phyloP scores from a whole-genome alignment of 1,140 invertebrate genomes.

The Uloborus diversus region DNA sequence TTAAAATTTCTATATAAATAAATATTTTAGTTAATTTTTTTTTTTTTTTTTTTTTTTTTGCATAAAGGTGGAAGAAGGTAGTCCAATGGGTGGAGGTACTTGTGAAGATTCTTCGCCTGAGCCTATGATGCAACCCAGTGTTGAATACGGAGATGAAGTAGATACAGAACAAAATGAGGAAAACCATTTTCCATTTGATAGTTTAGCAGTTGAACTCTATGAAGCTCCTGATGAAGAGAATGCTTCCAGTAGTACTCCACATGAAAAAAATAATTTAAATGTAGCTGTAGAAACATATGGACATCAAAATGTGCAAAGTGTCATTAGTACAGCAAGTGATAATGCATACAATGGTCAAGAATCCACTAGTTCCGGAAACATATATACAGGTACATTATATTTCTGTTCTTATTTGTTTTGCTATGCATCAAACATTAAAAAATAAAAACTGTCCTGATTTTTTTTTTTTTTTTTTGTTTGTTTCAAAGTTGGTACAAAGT shows the following conservation, averaged over 20 bases:
- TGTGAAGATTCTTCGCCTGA: slow-evolving; percentile 25
- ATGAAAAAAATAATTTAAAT: neutral
- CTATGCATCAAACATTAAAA: neutral
- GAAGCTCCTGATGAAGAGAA: neutral
- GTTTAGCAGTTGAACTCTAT: slow-evolving; percentile 8
- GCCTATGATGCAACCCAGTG: neutral
- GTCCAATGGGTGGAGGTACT: slow-evolving; percentile 4
- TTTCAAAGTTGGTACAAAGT: neutral
- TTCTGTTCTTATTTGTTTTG: neutral
- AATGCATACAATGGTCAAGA: neutral
- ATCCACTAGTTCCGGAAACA: neutral
- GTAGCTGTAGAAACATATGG: neutral
- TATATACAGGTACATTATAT: neutral
- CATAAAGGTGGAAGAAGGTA: slow-evolving; percentile 41
- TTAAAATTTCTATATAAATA: too few species aligned
- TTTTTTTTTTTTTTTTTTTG: too few species aligned
- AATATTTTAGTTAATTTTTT: too few species aligned
- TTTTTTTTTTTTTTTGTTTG: neutral
- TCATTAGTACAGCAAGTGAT: neutral
- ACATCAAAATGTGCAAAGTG: neutral
- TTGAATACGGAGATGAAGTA: neutral
- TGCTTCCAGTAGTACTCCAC: neutral
- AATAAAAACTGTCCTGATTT: neutral
- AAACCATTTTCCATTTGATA: slow-evolving; percentile 9
- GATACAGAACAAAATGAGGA: slow-evolving; percentile 11